These are phyloP conservation scores for Cosmopolites sordidus DNA, from an alignment of 2,888 invertebrate species.

Conservation along the genomic window DNA sequence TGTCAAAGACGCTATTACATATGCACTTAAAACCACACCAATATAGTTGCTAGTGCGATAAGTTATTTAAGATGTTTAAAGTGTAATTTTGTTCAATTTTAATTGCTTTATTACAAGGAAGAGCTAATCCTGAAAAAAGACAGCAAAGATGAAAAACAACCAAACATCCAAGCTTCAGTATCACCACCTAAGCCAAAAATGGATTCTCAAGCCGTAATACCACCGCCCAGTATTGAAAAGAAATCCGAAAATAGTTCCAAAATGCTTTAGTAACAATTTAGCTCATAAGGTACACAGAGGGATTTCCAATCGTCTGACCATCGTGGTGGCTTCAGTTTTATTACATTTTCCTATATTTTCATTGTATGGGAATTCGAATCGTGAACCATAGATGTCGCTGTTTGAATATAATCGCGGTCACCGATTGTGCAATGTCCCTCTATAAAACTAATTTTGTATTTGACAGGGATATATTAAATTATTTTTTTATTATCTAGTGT, in stretches of 20 bases:
- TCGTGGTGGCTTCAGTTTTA: too few species aligned
- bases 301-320: too few species aligned
- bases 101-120: neutral
- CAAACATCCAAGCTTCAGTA: neutral
- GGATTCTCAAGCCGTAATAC: conserved; percentile 28
- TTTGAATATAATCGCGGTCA: too few species aligned
- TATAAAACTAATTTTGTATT: conserved; percentile 9
- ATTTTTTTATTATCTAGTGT: conserved; percentile 13
- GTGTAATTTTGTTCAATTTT: too few species aligned
- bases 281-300: too few species aligned
- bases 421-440: neutral
- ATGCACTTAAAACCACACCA: too few species aligned
- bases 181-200: conserved; percentile 33
- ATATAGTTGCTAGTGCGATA: too few species aligned
- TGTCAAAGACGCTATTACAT: too few species aligned
- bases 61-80: too few species aligned
- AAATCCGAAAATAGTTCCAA: conserved; percentile 39
- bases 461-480: conserved; percentile 15
- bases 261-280: conserved; percentile 34
- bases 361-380: too few species aligned
- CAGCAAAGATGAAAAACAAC: conserved; percentile 7
- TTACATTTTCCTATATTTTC: too few species aligned
- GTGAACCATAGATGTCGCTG: too few species aligned
- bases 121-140: neutral
- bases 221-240: conserved; percentile 42